Evolutionary conservation across 2,113 vertebrate species (phyloP).

Genomic region (Gulo gulo): DNA sequence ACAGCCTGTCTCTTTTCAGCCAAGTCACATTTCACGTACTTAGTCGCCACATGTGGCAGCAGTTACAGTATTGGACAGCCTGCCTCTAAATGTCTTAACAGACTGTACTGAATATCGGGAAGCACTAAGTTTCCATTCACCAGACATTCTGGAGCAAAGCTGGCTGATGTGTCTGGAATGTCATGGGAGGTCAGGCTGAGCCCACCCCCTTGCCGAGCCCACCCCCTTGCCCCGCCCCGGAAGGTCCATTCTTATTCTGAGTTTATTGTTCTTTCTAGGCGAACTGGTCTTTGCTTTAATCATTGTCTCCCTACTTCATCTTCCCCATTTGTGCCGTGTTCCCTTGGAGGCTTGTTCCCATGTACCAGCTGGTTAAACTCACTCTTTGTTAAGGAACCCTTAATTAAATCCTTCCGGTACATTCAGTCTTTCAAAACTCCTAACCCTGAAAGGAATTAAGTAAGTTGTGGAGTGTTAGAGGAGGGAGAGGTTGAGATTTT

Average conservation of each 20-base stretch:
- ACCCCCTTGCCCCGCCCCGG: accelerated
- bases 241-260: not conserved
- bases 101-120: not conserved
- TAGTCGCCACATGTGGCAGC: not conserved
- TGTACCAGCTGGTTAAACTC: not conserved
- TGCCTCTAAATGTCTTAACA: not conserved
- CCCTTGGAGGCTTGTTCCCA: not conserved
- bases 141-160: not conserved
- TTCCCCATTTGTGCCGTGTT: not conserved
- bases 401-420: not conserved
- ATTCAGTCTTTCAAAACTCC: not conserved
- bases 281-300: not conserved
- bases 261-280: not conserved
- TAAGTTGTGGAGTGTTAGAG: not conserved
- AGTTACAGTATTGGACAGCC: not conserved
- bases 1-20: not conserved
- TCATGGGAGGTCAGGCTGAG: not conserved
- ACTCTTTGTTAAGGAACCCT: not conserved
- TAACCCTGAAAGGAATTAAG: not conserved
- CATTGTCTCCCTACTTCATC: too few species aligned
- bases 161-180: not conserved
- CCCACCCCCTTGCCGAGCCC: too few species aligned
- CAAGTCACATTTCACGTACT: conserved; percentile 9
- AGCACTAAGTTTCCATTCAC: not conserved
- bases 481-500: not conserved